A percentile compares a stretch with the other conserved stretches of the same genome.
Evolutionary conservation across 2,888 invertebrate genomes (phyloP).

Genomic region (Apodemia zela): DNA sequence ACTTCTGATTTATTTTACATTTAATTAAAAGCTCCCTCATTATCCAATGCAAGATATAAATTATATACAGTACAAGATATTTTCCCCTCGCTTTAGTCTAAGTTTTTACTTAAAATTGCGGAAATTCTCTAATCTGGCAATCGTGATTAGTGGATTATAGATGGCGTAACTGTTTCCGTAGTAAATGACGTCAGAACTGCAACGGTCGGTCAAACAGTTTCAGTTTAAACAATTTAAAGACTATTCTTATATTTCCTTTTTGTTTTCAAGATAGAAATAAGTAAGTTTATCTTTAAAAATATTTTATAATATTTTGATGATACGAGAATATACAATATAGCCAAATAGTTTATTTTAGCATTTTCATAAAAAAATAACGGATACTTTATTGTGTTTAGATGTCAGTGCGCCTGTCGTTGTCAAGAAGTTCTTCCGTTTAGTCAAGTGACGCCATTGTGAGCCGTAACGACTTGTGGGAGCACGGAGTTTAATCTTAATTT

Average conservation of each 20-base stretch:
- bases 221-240: conserved; percentile 23
- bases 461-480: conserved; percentile 86
- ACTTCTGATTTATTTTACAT: no score
- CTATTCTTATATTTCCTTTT: conserved; percentile 18
- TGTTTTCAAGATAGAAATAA: not conserved
- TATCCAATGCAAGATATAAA: no score
- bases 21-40: no score
- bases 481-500: conserved; percentile 84
- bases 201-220: conserved; percentile 52
- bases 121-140: not conserved
- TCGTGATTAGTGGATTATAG: conserved; percentile 44
- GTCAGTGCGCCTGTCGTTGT: conserved; percentile 48
- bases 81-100: not conserved
- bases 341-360: not conserved
- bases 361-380: conserved; percentile 21
- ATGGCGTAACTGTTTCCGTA: conserved; percentile 48
- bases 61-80: not conserved
- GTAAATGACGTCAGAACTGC: conserved; percentile 55
- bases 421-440: conserved; percentile 62
- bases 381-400: conserved; percentile 41
- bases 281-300: not conserved
- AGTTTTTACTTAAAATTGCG: not conserved
- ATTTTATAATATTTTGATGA: conserved; percentile 3
- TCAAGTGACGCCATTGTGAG: conserved; percentile 91
- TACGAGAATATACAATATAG: no score